Evolutionary conservation across 1,140 invertebrate genomes (phyloP).

Genomic region (Lordiphosa clarofinis): DNA sequence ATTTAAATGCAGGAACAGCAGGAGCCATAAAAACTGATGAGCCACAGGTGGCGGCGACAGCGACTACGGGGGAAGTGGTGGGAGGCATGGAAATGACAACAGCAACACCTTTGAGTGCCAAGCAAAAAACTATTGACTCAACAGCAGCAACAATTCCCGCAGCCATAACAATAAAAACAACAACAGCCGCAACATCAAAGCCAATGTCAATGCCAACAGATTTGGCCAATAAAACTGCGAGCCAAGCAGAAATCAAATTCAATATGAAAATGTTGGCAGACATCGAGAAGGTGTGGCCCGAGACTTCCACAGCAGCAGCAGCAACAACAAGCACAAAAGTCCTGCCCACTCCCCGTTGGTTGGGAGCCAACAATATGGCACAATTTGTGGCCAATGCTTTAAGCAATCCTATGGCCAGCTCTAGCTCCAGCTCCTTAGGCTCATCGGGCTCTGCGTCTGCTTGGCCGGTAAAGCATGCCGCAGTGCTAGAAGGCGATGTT

Average conservation of each 20-base stretch:
- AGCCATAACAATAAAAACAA: conserved; percentile 42
- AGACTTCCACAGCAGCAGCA: conserved; percentile 19
- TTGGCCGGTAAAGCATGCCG: conserved; percentile 93
- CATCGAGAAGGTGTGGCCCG: conserved; percentile 17
- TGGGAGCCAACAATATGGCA: conserved; percentile 17
- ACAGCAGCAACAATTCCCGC: conserved; percentile 3
- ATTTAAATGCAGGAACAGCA: conserved; percentile 42
- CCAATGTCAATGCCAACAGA: conserved; percentile 6
- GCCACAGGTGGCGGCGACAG: neutral
- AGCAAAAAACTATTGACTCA: conserved; percentile 1
- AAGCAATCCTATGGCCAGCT: conserved; percentile 21
- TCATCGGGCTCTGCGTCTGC: conserved; percentile 10
- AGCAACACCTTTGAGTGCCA: neutral
- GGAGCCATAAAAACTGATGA: conserved; percentile 3
- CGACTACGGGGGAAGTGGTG: neutral
- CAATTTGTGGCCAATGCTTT: conserved; percentile 38
- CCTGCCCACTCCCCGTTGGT: conserved; percentile 35
- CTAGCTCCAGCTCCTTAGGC: neutral
- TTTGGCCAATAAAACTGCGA: conserved; percentile 31
- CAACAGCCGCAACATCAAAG: conserved; percentile 10
- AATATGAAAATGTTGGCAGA: conserved; percentile 21
- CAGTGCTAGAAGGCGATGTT: conserved; percentile 90
- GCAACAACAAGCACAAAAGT: conserved; percentile 24
- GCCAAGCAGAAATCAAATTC: conserved; percentile 23
- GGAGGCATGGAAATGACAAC: neutral